phyloP scores from a whole-genome alignment of 2,888 invertebrate genomes.

The Cyrtodaria siliqua region DNA sequence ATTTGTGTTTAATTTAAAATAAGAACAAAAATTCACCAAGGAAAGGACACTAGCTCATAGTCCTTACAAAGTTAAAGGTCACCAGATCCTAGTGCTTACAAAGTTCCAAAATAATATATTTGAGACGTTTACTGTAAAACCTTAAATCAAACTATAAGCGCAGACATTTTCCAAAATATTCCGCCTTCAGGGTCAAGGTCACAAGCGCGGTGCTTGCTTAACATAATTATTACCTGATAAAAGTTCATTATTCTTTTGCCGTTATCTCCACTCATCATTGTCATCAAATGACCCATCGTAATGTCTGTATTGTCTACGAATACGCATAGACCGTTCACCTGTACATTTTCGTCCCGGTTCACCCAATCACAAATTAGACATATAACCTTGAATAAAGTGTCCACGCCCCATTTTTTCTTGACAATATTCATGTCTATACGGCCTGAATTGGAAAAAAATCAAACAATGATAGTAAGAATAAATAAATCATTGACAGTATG shows the following conservation, averaged over 20 bases:
- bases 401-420: slow-evolving; percentile 35
- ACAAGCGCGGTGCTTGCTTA: too few species aligned
- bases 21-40: too few species aligned
- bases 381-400: slow-evolving; percentile 33
- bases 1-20: too few species aligned
- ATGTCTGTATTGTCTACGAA: slow-evolving; percentile 43
- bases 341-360: slow-evolving; percentile 51
- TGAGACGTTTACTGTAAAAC: too few species aligned
- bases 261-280: slow-evolving; percentile 26
- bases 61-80: too few species aligned
- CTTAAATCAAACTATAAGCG: too few species aligned
- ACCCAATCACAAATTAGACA: slow-evolving; percentile 41
- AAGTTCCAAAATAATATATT: too few species aligned
- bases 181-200: not conserved
- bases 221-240: slow-evolving; percentile 54
- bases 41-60: too few species aligned
- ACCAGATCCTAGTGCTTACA: too few species aligned
- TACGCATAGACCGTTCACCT: slow-evolving; percentile 46
- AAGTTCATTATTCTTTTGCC: slow-evolving; percentile 46
- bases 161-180: too few species aligned
- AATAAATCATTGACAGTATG: too few species aligned
- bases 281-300: slow-evolving; percentile 38
- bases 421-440: slow-evolving; percentile 22
- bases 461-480: not conserved
- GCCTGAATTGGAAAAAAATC: too few species aligned